Evolutionary conservation across 2,797 vertebrate species (phyloP).

Genomic region (Holocentrus rufus): DNA sequence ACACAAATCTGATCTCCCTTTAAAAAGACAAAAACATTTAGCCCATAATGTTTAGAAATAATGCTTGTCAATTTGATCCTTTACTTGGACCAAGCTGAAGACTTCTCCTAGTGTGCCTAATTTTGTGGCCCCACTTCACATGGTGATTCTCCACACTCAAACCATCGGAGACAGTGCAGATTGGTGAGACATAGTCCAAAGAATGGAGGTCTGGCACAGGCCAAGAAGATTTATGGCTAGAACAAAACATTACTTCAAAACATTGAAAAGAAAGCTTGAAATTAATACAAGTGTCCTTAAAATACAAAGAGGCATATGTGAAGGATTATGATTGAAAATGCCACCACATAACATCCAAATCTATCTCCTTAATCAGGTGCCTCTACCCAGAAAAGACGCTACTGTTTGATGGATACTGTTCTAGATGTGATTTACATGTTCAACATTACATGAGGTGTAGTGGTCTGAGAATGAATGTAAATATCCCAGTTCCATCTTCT

Average conservation of each 20-base stretch:
- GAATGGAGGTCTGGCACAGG: background rate
- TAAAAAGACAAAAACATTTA: background rate
- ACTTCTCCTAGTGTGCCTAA: conserved; percentile 3
- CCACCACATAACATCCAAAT: background rate
- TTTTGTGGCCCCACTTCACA: conserved; percentile 7
- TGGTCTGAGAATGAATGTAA: no score
- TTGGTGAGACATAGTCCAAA: background rate
- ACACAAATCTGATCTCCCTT: background rate
- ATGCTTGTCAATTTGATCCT: background rate
- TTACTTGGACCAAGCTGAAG: background rate
- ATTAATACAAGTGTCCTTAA: no score
- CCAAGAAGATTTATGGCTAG: background rate
- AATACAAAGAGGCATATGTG: background rate
- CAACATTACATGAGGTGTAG: background rate
- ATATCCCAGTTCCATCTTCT: no score
- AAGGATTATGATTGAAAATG: background rate
- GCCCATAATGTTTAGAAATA: background rate
- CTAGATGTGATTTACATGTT: background rate
- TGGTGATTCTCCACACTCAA: background rate
- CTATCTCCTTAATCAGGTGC: background rate
- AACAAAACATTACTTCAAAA: background rate
- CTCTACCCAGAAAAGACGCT: background rate
- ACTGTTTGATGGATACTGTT: background rate
- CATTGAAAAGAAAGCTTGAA: no score
- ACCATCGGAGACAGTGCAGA: conserved; percentile 3